phyloP scores from a whole-genome alignment of 2,113 vertebrate species.

The Elachura formosa region DNA sequence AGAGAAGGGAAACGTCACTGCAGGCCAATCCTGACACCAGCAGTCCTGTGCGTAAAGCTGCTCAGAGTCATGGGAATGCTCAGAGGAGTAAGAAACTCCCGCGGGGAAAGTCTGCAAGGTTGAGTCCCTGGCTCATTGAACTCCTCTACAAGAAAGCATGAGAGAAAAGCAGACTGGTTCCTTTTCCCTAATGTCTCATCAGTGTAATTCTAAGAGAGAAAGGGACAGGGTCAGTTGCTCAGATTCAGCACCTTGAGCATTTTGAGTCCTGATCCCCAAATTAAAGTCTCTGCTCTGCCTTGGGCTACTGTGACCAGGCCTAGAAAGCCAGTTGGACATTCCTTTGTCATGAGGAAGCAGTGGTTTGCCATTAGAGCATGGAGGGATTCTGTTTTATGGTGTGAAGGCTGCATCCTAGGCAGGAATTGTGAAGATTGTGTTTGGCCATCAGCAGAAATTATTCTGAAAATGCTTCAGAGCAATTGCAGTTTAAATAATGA shows the following conservation, averaged over 20 bases:
- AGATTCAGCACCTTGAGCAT: neutral
- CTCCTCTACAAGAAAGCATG: neutral
- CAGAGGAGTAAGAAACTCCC: neutral
- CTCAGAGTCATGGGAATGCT: conserved; percentile 38
- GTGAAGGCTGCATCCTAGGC: conserved; percentile 8
- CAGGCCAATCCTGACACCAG: neutral
- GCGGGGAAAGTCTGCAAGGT: neutral
- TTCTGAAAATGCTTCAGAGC: neutral
- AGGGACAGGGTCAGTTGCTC: neutral
- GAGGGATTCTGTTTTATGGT: neutral
- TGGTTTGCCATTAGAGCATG: neutral
- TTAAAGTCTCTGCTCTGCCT: neutral
- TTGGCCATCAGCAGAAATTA: neutral
- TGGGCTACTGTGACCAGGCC: neutral
- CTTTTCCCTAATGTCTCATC: neutral
- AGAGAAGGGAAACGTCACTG: neutral
- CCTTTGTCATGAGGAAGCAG: neutral
- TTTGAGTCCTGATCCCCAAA: neutral
- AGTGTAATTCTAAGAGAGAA: neutral
- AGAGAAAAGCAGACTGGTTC: neutral
- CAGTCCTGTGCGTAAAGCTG: neutral
- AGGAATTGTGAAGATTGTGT: conserved; percentile 7
- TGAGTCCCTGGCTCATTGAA: neutral
- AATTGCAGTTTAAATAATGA: neutral
- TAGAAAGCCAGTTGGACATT: neutral